Base-by-base conservation (phyloP, 2,797 vertebrate species). In the Epinephelus malabaricus region DNA sequence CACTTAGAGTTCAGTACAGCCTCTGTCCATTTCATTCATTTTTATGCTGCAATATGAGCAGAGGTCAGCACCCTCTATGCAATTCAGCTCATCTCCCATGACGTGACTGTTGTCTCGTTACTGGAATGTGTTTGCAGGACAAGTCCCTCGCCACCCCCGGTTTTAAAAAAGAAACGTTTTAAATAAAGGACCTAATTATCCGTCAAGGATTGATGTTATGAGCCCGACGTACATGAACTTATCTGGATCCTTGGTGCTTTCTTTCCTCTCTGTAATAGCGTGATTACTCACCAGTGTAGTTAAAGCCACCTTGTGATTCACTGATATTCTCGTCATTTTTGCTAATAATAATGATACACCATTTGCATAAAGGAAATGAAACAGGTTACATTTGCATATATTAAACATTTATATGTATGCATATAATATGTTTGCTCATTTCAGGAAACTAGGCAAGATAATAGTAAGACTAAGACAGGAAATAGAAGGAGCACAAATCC, bases 301-400 rank as follows among this genome's bases (percentile, higher is more conserved):
- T 92, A 82, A 71, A 64, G 84, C 89, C 43, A 72, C 69, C 56
- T 27, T 47, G 76, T 64, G 87, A 92, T 92, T 89, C 88, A 60
- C 82, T 73, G 92, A 93, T 93, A 92, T 83, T 88, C 88, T 82
- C 79, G 50, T 92, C 83, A 79, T 83, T 92, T 92, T 82, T 86
- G 89, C 84, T 92, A 93, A 94, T 92, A 93, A 91, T 93, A 93
- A 93, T 91, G 90, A 93, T 86, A 84, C 82, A 76, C 55, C 82
- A 94, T 94, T 93, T 93, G 92, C 94, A 93, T 91, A 93, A 84
- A 93, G 94, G 93, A 94, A 93, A 93, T 94, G 90, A 94, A 94
- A 94, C 88, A 69, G 86, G 90, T 90, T 81, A 49, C 89, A 94
- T 94, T 94, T 92, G 91, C 94, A 94, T 94, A 93, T 89, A 92